Conservation (phyloP, 2,888 invertebrate genomes). For the Leptogaster cylindrica region DNA sequence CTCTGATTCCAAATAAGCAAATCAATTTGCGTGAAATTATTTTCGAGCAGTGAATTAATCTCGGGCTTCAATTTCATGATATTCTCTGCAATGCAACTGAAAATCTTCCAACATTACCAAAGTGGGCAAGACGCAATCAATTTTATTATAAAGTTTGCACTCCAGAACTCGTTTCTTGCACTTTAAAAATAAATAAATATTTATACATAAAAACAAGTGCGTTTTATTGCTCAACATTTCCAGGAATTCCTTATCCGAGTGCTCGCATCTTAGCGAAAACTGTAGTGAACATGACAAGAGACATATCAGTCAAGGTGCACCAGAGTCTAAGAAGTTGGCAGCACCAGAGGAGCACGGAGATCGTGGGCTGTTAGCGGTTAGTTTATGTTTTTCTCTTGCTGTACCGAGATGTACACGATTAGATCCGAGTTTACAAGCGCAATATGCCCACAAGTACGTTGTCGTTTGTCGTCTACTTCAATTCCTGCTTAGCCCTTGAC, state of each 20-base stretch:
- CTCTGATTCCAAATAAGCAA: too few species aligned
- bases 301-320: slow-evolving; percentile 34
- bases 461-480: background rate
- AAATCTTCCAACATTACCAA: too few species aligned
- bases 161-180: slow-evolving; percentile 24
- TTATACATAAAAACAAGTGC: background rate
- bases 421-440: background rate
- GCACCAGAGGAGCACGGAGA: background rate
- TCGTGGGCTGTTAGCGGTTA: slow-evolving; percentile 1
- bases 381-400: slow-evolving; percentile 2
- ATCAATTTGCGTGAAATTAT: too few species aligned
- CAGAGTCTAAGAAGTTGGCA: slow-evolving; percentile 2
- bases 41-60: too few species aligned
- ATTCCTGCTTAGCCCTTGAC: slow-evolving; percentile 15
- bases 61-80: too few species aligned
- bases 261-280: slow-evolving; percentile 9
- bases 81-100: too few species aligned
- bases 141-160: slow-evolving; percentile 31
- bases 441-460: background rate
- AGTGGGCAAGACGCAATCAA: slow-evolving; percentile 13
- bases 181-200: too few species aligned
- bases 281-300: slow-evolving; percentile 21
- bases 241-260: slow-evolving; percentile 21
- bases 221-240: slow-evolving; percentile 20
- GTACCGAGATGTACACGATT: background rate